Evolutionary conservation across 2,888 invertebrate genomes (phyloP).

Genomic region (Hypsopygia costalis): DNA sequence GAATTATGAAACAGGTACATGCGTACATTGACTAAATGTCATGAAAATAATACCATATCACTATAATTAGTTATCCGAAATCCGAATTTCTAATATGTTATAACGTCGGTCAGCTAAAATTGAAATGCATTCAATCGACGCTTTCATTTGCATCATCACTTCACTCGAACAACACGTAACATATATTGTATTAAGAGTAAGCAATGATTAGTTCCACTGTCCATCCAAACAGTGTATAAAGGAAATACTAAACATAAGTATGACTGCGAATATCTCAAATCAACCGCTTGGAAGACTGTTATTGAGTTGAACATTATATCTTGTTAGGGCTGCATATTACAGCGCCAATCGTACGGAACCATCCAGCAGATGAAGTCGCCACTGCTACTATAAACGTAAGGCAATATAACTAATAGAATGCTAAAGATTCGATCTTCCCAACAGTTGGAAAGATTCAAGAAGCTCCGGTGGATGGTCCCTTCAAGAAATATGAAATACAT

Average conservation of each 20-base stretch:
- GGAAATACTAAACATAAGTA: constrained; percentile 43
- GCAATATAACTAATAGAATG: too few species aligned
- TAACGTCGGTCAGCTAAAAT: constrained; percentile 33
- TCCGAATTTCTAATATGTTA: constrained; percentile 29
- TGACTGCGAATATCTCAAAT: constrained; percentile 38
- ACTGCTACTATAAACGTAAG: too few species aligned
- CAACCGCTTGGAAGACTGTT: constrained; percentile 69
- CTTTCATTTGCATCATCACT: constrained; percentile 7
- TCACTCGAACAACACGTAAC: constrained; percentile 12
- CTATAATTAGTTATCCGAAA: constrained; percentile 29
- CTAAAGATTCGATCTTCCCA: too few species aligned
- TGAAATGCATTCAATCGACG: constrained; percentile 33
- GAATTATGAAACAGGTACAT: constrained; percentile 62
- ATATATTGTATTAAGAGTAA: constrained; percentile 9
- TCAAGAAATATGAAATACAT: constrained; percentile 32
- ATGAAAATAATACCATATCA: constrained; percentile 47
- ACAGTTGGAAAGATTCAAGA: background rate
- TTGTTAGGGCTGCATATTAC: constrained; percentile 18
- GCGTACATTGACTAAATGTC: constrained; percentile 59
- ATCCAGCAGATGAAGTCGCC: background rate
- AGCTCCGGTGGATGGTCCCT: constrained; percentile 1
- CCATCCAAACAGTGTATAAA: constrained; percentile 17
- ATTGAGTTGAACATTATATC: constrained; percentile 26
- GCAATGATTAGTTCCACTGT: constrained; percentile 1
- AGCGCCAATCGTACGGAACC: background rate